These are phyloP conservation scores for Mythimna loreyi DNA, from an alignment of 2,888 invertebrate genomes.

Conservation along the genomic window DNA sequence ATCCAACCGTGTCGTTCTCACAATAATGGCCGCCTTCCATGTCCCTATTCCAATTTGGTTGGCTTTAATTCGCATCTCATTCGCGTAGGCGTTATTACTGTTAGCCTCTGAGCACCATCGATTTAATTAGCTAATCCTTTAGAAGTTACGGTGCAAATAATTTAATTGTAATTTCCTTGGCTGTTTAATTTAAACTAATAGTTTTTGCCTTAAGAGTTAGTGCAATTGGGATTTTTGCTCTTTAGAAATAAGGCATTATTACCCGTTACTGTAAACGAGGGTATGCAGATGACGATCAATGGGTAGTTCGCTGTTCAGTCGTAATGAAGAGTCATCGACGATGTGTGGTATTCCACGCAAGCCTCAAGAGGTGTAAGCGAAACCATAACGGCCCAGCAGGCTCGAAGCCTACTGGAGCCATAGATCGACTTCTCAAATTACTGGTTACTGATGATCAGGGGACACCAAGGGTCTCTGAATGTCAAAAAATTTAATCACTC, in stretches of 20 bases:
- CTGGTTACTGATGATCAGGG: too few relatives aligned
- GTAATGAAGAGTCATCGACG: too few relatives aligned
- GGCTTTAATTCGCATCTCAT: conserved; percentile 57
- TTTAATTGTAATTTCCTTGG: conserved; percentile 54
- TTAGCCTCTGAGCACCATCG: conserved; percentile 60
- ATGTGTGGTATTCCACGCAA: too few relatives aligned
- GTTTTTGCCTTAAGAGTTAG: conserved; percentile 45
- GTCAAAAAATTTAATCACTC: too few relatives aligned
- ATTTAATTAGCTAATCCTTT: conserved; percentile 65
- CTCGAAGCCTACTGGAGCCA: too few relatives aligned
- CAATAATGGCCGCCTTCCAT: conserved; percentile 48
- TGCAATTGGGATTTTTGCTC: conserved; percentile 36
- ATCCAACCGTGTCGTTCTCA: conserved; percentile 52
- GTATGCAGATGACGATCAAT: too few relatives aligned
- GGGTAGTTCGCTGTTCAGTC: too few relatives aligned
- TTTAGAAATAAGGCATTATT: conserved; percentile 3
- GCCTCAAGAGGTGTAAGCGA: too few relatives aligned
- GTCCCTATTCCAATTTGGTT: conserved; percentile 55
- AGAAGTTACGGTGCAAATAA: conserved; percentile 57
- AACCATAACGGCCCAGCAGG: too few relatives aligned
- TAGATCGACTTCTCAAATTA: too few relatives aligned
- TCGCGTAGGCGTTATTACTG: conserved; percentile 60
- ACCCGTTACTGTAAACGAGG: too few relatives aligned
- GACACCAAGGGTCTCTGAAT: too few relatives aligned
- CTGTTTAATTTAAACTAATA: conserved; percentile 60